Conservation (phyloP, 2,797 vertebrate genomes). For the Micromesistius poutassou region DNA sequence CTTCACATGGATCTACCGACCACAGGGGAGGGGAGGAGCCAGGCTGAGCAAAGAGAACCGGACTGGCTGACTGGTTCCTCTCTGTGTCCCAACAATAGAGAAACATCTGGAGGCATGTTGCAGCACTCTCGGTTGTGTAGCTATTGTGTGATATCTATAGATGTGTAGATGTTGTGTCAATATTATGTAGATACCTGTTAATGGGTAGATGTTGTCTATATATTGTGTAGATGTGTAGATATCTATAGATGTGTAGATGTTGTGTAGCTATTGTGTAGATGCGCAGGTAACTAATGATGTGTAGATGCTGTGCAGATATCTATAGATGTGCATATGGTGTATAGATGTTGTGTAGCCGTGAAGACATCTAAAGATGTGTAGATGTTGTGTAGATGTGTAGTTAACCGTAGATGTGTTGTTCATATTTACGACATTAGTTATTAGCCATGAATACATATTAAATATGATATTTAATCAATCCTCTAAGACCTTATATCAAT, state of each 20-base stretch:
- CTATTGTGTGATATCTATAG: no score
- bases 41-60: constrained; percentile 23
- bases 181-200: no score
- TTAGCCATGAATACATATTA: neutral
- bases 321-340: neutral
- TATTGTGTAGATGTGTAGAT: no score
- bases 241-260: no score
- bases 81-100: constrained; percentile 1
- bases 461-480: neutral
- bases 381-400: neutral
- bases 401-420: neutral
- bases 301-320: no score
- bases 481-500: neutral
- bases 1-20: constrained; percentile 2
- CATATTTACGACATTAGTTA: neutral
- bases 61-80: constrained; percentile 13
- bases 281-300: no score
- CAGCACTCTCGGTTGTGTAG: neutral
- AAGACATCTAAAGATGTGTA: neutral
- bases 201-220: neutral
- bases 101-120: constrained; percentile 7
- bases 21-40: constrained; percentile 2
- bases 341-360: neutral
- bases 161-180: no score
- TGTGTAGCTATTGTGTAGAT: neutral